These are phyloP conservation scores for Ligdia adustata DNA, from an alignment of 2,888 invertebrate species.

Conservation along the genomic window DNA sequence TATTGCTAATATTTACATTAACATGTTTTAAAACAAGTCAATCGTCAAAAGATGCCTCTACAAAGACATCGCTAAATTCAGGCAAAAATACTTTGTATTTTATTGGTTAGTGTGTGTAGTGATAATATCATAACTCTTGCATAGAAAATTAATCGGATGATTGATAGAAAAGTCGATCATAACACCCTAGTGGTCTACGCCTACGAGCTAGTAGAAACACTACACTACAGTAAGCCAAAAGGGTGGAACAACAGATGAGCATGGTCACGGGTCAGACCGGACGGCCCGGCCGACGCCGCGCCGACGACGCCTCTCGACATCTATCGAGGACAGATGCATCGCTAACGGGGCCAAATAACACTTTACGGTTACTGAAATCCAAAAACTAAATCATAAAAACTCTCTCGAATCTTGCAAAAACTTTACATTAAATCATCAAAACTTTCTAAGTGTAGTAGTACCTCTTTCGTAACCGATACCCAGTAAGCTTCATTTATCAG, in stretches of 20 bases:
- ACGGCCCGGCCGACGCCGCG: constrained; percentile 46
- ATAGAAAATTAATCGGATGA: constrained; percentile 80
- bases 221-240: constrained; percentile 80
- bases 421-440: constrained; percentile 84
- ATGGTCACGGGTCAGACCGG: constrained; percentile 32
- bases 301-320: constrained; percentile 56
- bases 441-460: constrained; percentile 86
- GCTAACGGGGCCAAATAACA: constrained; percentile 85
- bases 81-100: constrained; percentile 70
- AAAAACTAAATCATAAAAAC: constrained; percentile 84
- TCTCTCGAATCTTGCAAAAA: constrained; percentile 82
- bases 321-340: constrained; percentile 84
- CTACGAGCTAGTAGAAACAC: constrained; percentile 81
- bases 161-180: constrained; percentile 81
- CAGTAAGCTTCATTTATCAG: constrained; percentile 97
- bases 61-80: constrained; percentile 80
- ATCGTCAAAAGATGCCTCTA: constrained; percentile 78
- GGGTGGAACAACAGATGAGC: constrained; percentile 77
- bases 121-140: constrained; percentile 80
- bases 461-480: constrained; percentile 97
- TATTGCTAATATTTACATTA: constrained; percentile 79
- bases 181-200: constrained; percentile 84
- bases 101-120: constrained; percentile 78
- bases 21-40: constrained; percentile 74
- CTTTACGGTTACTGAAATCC: constrained; percentile 83